Evolutionary conservation across 2,888 invertebrate species (phyloP).

Genomic region (Poecilobothrus nobilitatus): DNA sequence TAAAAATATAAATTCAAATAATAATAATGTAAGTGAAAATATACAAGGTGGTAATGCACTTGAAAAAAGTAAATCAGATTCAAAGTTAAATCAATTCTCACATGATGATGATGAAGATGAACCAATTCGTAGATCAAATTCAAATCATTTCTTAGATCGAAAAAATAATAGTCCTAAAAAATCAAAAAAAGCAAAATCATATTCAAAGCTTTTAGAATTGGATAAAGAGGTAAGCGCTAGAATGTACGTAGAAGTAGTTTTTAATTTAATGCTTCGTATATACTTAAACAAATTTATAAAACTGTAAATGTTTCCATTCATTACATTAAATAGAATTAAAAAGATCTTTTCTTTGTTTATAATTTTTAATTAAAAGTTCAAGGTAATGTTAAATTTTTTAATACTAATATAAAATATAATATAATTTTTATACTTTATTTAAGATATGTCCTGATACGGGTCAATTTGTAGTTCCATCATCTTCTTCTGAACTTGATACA

Average conservation of each 20-base stretch:
- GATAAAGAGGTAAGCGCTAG: slow-evolving; percentile 44
- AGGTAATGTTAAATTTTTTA: no score
- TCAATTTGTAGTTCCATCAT: slow-evolving; percentile 32
- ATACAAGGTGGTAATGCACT: slow-evolving; percentile 33
- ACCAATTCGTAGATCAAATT: slow-evolving; percentile 48
- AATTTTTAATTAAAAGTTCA: no score
- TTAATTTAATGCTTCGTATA: no score
- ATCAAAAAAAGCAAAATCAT: slow-evolving; percentile 51
- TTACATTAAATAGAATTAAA: no score
- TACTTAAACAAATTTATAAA: background rate
- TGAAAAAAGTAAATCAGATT: slow-evolving; percentile 61
- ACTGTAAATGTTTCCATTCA: no score
- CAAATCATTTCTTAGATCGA: slow-evolving; percentile 47
- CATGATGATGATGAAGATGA: slow-evolving; percentile 37
- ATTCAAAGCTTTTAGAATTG: slow-evolving; percentile 49
- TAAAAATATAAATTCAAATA: slow-evolving; percentile 21
- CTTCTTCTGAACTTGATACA: slow-evolving; percentile 41
- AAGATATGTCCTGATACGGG: slow-evolving; percentile 42
- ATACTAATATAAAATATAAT: background rate
- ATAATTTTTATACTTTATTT: background rate
- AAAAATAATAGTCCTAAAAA: slow-evolving; percentile 38
- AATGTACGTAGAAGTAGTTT: background rate
- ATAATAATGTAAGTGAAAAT: slow-evolving; percentile 23
- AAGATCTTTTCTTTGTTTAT: no score
- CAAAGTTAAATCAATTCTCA: slow-evolving; percentile 48